Percentiles rank a stretch among this genome's conserved stretches.
Evolutionary conservation across 2,113 vertebrate species (phyloP).

Genomic region (Hylia prasina): DNA sequence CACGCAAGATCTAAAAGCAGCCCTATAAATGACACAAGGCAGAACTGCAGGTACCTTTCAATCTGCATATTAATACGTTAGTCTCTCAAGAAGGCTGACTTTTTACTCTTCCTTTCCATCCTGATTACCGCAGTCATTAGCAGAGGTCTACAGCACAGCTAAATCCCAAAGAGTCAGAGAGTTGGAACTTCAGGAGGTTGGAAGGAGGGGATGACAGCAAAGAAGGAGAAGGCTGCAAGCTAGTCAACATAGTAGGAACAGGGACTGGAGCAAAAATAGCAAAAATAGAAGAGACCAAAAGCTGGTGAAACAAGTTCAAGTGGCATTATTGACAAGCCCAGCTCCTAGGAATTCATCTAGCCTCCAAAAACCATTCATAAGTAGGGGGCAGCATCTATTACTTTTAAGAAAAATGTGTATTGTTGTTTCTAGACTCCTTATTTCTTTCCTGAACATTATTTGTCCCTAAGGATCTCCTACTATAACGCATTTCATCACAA

Average conservation of each 20-base stretch:
- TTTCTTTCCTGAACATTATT: background rate
- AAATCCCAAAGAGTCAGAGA: background rate
- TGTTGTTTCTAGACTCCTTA: background rate
- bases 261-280: background rate
- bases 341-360: background rate
- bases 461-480: background rate
- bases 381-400: background rate
- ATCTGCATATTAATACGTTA: background rate
- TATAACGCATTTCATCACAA: background rate
- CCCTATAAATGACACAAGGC: background rate
- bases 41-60: background rate
- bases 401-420: background rate
- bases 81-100: background rate
- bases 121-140: background rate
- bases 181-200: background rate
- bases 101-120: background rate
- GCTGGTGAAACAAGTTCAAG: background rate
- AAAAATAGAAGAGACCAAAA: background rate
- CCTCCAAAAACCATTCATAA: background rate
- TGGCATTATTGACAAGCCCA: background rate
- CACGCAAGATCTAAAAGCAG: background rate
- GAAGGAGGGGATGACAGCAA: background rate
- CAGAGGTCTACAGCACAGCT: background rate
- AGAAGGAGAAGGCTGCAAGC: background rate
- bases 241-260: background rate